Evolutionary conservation across 1,140 invertebrate species (phyloP), one percentile per base, ranked within the genome.

Genomic region (Elysia chlorotica): DNA sequence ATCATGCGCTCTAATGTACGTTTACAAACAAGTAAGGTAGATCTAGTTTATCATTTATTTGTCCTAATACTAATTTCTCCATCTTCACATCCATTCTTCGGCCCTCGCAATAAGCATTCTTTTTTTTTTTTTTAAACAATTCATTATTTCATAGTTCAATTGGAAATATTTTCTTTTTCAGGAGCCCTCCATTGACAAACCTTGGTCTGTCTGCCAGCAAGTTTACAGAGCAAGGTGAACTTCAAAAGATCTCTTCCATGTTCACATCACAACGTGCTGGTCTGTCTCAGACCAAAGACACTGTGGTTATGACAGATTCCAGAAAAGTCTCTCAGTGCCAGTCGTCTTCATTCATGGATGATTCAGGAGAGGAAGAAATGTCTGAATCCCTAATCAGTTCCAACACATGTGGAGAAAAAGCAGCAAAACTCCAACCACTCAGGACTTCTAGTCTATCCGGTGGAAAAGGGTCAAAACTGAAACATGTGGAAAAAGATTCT

Each of bases 161-260:
- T n/a, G n/a, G n/a, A n/a, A n/a, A n/a, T n/a, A n/a, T n/a, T n/a
- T n/a, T n/a, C n/a, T n/a, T n/a, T n/a, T n/a, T n/a, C 71, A 85
- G 84, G 84, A 73, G 74, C 37, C 88, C 88, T n/a, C 77, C 86
- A 0, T 90, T 95, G 23, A 90, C 90, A 71, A 92, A 91, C 83
- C 85, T 95, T 10, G 92, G 93, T 5, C 87, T 95, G 2, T 93
- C 92, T 76, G 93, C 92, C 25, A 91, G 92, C 1, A 95, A 95
- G 86, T 96, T 96, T 88, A 82, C 56, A 91, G 90, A 76, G 91
- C 91, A 57, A 65, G 78, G 28, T 72, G 59, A 48, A 71, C 65
- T 56, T 38, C 74, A 81, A 31, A 81, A 79, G 35, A 86, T 88
- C 41, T 76, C 81, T 14, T 71, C 73, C 36, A 82, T 86, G 74